phyloP scores from a whole-genome alignment of 2,888 invertebrate genomes.

The Conistra vaccinii region DNA sequence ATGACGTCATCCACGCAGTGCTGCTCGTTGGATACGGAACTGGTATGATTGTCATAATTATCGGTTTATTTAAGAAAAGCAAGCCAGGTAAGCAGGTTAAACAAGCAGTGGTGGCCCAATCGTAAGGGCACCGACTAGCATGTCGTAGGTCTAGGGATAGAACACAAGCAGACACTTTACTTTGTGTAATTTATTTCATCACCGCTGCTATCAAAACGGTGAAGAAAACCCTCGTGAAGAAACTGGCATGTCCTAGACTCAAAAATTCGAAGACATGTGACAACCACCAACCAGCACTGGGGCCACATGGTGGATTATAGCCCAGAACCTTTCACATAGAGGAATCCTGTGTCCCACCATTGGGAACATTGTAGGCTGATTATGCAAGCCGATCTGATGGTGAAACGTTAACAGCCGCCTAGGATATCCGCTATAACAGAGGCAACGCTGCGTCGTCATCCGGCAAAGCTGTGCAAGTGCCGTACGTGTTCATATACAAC shows the following conservation, averaged over 20 bases:
- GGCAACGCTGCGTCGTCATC: background rate
- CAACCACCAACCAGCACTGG: background rate
- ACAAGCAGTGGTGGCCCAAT: no score
- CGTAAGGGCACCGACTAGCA: no score
- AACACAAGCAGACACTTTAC: background rate
- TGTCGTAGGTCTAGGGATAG: background rate
- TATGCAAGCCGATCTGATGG: background rate
- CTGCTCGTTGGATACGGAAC: constrained; percentile 12
- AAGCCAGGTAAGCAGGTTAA: no score
- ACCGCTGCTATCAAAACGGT: background rate
- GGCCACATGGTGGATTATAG: background rate
- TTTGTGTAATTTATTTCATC: background rate
- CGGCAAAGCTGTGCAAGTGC: background rate
- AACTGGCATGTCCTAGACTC: background rate
- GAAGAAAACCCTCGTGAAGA: background rate
- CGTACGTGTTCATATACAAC: no score
- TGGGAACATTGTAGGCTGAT: background rate
- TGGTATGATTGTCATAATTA: constrained; percentile 2
- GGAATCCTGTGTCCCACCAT: background rate
- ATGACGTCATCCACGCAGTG: background rate
- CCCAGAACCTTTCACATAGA: background rate
- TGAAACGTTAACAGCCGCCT: background rate
- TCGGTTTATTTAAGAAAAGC: background rate
- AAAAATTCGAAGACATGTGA: background rate
- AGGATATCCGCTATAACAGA: background rate